phyloP scores from a whole-genome alignment of 2,113 vertebrate species.

The Ginglymostoma cirratum region DNA sequence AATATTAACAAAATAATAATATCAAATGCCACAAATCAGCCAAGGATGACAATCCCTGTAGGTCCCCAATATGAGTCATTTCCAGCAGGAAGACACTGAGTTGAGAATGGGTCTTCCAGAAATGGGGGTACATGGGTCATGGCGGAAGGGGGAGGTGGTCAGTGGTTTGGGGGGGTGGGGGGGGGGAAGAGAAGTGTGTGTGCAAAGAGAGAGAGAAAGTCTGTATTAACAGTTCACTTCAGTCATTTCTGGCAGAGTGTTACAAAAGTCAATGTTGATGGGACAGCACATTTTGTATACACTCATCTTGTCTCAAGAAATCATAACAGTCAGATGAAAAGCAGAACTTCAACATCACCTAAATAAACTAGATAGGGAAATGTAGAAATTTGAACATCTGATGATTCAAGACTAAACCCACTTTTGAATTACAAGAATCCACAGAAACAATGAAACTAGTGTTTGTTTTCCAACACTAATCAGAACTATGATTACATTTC shows the following conservation, averaged over 20 bases:
- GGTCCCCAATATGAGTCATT: no score
- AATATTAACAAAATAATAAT: neutral
- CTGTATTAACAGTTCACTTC: neutral
- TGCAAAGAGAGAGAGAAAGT: neutral
- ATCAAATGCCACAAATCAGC: neutral
- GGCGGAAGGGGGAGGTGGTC: no score
- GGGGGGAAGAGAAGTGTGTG: neutral
- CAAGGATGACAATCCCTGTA: neutral
- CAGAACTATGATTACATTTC: neutral
- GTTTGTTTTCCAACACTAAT: neutral
- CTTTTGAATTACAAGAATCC: neutral
- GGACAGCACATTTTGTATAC: neutral
- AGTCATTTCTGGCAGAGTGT: neutral
- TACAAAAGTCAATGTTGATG: neutral
- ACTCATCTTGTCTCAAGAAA: neutral
- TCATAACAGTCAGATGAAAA: neutral
- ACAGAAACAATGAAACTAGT: neutral
- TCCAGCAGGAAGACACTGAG: neutral
- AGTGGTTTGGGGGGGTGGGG: no score
- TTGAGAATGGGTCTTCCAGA: no score
- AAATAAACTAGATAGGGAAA: neutral
- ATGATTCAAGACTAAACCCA: neutral
- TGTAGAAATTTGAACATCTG: no score
- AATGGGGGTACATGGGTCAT: no score
- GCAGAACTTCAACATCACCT: neutral